A percentile compares a stretch with the other conserved stretches of the same genome.
Conservation (phyloP, 1,140 invertebrate species). For the Drosophila sucinea region DNA sequence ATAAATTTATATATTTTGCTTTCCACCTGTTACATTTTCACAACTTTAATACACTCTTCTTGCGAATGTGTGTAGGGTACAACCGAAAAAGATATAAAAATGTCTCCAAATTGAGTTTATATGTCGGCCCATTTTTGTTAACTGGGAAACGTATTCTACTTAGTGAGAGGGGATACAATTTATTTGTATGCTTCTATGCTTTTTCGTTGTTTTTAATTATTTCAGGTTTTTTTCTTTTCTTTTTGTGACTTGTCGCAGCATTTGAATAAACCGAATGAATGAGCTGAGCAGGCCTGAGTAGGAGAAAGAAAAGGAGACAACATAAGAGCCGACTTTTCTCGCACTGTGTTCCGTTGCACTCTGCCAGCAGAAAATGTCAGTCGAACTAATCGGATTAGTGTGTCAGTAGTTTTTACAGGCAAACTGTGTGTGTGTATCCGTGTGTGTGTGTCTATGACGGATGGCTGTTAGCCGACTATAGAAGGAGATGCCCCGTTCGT, state of each 20-base stretch:
- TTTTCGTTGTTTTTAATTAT: constrained; percentile 70
- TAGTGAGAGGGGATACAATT: constrained; percentile 27
- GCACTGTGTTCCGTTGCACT: constrained; percentile 46
- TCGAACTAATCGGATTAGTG: constrained; percentile 79
- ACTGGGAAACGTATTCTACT: background rate
- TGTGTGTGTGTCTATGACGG: constrained; percentile 52
- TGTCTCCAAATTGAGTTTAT: constrained; percentile 38
- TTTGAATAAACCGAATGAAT: constrained; percentile 79
- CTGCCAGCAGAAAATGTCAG: constrained; percentile 70
- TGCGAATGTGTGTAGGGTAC: background rate
- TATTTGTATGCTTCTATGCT: constrained; percentile 43
- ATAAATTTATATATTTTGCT: too few species aligned
- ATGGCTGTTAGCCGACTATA: constrained; percentile 47
- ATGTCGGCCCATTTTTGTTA: constrained; percentile 40
- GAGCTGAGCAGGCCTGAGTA: constrained; percentile 24
- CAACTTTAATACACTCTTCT: too few species aligned
- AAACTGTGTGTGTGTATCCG: constrained; percentile 24
- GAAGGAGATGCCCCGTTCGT: constrained; percentile 51
- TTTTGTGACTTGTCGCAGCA: constrained; percentile 74
- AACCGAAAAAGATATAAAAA: constrained; percentile 16
- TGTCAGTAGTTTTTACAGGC: constrained; percentile 63
- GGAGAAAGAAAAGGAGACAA: constrained; percentile 1
- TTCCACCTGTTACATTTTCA: too few species aligned
- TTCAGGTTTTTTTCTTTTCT: constrained; percentile 58
- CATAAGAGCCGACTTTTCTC: constrained; percentile 13